Conservation (phyloP, 2,888 invertebrate genomes). For the Yponomeuta cagnagella region DNA sequence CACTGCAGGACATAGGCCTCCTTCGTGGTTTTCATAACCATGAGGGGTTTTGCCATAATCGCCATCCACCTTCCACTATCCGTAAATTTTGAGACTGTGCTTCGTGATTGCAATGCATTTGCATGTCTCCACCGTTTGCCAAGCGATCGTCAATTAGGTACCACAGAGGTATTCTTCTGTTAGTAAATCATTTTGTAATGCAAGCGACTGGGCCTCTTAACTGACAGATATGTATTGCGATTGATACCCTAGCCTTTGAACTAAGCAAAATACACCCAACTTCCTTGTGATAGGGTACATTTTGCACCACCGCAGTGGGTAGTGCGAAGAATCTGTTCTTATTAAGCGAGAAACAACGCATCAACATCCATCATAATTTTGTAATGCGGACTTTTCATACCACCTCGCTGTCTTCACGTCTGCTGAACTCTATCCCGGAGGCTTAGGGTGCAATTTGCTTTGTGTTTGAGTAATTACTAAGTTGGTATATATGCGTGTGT, state of each 20-base stretch:
- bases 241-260: slow-evolving; percentile 7
- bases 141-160: no score
- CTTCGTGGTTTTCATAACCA: no score
- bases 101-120: no score
- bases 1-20: no score
- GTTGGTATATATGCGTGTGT: slow-evolving; percentile 39
- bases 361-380: slow-evolving; percentile 74
- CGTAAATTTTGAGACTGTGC: no score
- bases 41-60: no score
- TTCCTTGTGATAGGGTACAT: background rate
- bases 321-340: slow-evolving; percentile 50
- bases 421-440: background rate
- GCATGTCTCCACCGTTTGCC: no score
- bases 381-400: slow-evolving; percentile 37
- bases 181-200: background rate
- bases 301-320: background rate
- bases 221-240: slow-evolving; percentile 14
- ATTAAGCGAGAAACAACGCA: slow-evolving; percentile 64
- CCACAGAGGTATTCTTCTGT: background rate
- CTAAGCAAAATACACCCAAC: slow-evolving; percentile 5
- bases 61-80: no score
- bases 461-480: slow-evolving; percentile 16
- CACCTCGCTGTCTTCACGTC: background rate
- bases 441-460: slow-evolving; percentile 3
- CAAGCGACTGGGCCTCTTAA: slow-evolving; percentile 1